Evolutionary conservation across 2,113 vertebrate genomes (phyloP).

Genomic region (Tringa solitaria): DNA sequence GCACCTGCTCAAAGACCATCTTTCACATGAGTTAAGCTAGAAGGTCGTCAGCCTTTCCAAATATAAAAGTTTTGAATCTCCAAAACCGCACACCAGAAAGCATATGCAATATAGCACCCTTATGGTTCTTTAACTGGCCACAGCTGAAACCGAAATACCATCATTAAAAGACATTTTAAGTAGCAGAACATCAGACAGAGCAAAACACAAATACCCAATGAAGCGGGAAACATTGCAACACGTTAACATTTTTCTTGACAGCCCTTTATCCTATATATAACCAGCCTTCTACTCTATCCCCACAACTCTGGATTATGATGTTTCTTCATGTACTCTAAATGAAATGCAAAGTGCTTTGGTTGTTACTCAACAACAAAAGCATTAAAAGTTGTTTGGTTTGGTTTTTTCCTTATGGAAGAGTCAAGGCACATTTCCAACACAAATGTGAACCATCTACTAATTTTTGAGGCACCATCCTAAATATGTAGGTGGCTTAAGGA

Average conservation of each 20-base stretch:
- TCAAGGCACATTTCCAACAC: background rate
- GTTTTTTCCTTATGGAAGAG: background rate
- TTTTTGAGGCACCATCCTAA: background rate
- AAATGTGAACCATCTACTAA: background rate
- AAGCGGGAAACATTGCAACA: background rate
- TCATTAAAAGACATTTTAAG: background rate
- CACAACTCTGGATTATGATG: background rate
- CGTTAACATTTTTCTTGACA: fast-evolving
- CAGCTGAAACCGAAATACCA: background rate
- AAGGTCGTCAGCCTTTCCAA: background rate
- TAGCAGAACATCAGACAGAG: background rate
- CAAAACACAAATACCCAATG: background rate
- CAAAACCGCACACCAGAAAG: background rate
- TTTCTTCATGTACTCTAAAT: background rate
- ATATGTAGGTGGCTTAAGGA: background rate
- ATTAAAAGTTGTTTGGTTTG: background rate
- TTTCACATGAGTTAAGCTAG: background rate
- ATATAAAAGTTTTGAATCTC: background rate
- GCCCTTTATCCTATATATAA: background rate
- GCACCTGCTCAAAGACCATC: background rate
- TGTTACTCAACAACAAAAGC: background rate
- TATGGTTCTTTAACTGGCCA: background rate
- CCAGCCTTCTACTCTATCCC: background rate
- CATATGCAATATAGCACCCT: background rate
- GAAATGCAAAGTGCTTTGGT: background rate